Evolutionary conservation across 2,113 vertebrate genomes (phyloP), one percentile per base, ranked within the genome.

Genomic region (Hydropotes inermis): DNA sequence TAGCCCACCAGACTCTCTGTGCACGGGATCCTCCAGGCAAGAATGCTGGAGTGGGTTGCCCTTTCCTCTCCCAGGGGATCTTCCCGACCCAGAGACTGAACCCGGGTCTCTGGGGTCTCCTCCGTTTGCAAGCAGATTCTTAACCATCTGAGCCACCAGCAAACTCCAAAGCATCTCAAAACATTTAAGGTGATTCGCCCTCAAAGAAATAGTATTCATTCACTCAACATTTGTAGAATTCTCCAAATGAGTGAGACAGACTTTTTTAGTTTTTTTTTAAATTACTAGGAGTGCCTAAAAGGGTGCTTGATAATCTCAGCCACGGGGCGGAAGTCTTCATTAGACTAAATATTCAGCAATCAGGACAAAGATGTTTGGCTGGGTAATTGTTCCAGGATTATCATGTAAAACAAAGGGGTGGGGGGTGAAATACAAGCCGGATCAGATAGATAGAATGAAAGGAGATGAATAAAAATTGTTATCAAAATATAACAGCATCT

Each of bases 401-500:
- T 67, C 16, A 0, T 6, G 16, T 21, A 47, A 70, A 89, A 67
- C 74, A 14, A 5, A 33, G 6, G 7, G 13, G 7, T 6, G 1
- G 28, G 2, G 2, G 4, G 4, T 5, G 9, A 28, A 28, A 36
- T 7, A 23, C 10, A 58, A 39, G 8, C 12, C 17, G 39, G 8
- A 23, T 83, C 5, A 23, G 28, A 45, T 1, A 67, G 14, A 82
- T 3, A 88, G 43, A 57, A 82, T 23, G 39, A 89, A 57, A 57
- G 33, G 28, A 81, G 11, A n/a, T 19, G 27, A n/a, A 47, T 28
- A 47, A 47, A 76, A 57, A 10, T n/a, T 36, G 23, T 39, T n/a
- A 25, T 93, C 23, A 16, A 23, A 36, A 19, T 17, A 17, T 7
- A 81, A 28, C 43, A 5, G 17, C 11, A 55, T 6, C 4, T 10